Evolutionary conservation across 2,888 invertebrate species (phyloP), one percentile per base, ranked within the genome.

Genomic region (Biston betularia): DNA sequence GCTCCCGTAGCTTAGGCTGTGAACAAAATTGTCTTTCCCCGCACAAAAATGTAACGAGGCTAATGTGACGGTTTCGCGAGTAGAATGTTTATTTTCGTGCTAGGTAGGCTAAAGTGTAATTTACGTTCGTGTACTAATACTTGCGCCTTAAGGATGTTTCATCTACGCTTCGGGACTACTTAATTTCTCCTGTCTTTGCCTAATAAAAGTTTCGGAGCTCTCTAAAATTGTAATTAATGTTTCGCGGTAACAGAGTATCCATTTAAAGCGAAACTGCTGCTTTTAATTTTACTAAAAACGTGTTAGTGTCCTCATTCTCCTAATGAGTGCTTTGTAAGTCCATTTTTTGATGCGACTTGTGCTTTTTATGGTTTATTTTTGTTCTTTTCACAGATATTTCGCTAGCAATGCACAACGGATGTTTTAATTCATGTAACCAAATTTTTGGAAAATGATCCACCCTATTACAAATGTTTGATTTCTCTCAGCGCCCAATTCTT

Each of bases 231-330:
- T 83, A 82, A 86, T 86, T 83, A 85, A 88, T 86, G 85, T 81
- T 81, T 75, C 74, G 82, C 67, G 79, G 82, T 79, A 80, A 80
- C 82, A 81, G 84, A 85, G 84, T 84, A 80, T 83, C 80, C 83
- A 79, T 85, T 86, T 85, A 79, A 78, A 56, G 74, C 74, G 80
- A 79, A 81, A 83, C 83, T 79, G 83, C 83, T 82, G 83, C 82
- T 85, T 86, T 88, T 86, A 82, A 86, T 86, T 85, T 83, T 75
- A 69, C 76, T 79, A 65, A 73, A 72, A 82, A 81, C 72, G 73
- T 75, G 75, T 78, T 74, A 70, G 74, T 78, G 70, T 80, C 78
- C 78, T 75, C 70, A 73, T 68, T 80, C 77, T 77, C 61, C 72
- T 66, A 72, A 79, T 70, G 73, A 75, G 61, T 69, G 73, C 59